A percentile compares a stretch with the other conserved stretches of the same genome.
These are phyloP conservation scores for Gastrophryne carolinensis DNA, from an alignment of 2,797 vertebrate genomes.

Conservation along the genomic window DNA sequence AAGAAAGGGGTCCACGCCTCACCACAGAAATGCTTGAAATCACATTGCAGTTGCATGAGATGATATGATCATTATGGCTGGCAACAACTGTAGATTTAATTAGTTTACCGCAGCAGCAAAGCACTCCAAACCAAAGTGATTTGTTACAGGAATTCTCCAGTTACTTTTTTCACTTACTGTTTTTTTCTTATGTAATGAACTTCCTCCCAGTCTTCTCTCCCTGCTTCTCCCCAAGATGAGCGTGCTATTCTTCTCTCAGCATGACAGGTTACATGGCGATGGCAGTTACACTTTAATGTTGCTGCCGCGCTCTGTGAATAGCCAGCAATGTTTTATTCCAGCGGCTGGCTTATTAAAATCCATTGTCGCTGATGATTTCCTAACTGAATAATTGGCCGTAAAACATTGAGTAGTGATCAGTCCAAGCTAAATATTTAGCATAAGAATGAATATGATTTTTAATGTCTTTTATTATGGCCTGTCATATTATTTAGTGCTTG, in stretches of 20 bases:
- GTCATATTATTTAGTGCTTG: no score
- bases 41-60: no score
- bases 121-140: background rate
- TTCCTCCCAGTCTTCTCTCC: background rate
- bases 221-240: background rate
- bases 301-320: conserved; percentile 26
- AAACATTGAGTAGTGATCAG: background rate
- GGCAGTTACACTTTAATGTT: conserved; percentile 33
- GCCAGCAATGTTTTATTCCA: conserved; percentile 20
- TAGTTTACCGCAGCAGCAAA: background rate
- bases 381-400: background rate
- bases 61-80: background rate
- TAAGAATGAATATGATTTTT: background rate
- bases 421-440: background rate
- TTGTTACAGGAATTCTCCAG: background rate
- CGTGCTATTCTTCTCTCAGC: background rate
- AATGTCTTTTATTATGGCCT: background rate
- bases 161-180: background rate
- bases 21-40: no score
- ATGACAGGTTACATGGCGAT: conserved; percentile 21
- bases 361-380: conserved; percentile 1
- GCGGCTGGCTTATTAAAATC: conserved; percentile 9
- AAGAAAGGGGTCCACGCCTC: no score
- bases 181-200: conserved; percentile 2
- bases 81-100: background rate